These are phyloP conservation scores for Pipistrellus pygmaeus DNA, from an alignment of 2,797 vertebrate genomes.

Conservation along the genomic window DNA sequence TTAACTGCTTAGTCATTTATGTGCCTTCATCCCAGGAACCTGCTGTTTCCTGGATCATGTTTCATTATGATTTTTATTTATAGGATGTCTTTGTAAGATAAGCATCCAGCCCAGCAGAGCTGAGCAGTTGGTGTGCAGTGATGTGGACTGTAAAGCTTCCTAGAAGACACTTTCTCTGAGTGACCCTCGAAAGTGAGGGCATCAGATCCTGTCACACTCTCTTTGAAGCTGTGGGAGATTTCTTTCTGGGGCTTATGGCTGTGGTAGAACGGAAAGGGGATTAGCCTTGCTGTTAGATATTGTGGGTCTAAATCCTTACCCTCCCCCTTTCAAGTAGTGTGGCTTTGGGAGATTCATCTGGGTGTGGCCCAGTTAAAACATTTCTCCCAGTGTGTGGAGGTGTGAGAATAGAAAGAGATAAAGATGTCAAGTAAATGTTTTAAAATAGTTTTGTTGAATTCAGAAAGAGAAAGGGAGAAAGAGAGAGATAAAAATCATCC, in stretches of 20 bases:
- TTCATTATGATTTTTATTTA: constrained; percentile 65
- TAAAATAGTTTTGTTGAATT: too few relatives aligned
- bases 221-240: background rate
- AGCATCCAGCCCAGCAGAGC: background rate
- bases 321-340: rapidly evolving
- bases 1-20: constrained; percentile 52
- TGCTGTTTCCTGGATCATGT: constrained; percentile 60
- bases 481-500: too few relatives aligned
- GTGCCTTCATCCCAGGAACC: constrained; percentile 25
- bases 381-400: background rate
- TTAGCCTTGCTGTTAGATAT: background rate
- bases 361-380: background rate
- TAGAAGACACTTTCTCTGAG: background rate
- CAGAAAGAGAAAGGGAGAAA: too few relatives aligned
- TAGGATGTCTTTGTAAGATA: constrained; percentile 23
- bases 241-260: background rate
- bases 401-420: background rate
- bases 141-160: background rate
- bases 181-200: background rate
- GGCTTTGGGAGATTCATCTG: background rate
- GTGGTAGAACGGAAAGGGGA: background rate
- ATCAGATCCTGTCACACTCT: too few relatives aligned
- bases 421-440: background rate
- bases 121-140: background rate
- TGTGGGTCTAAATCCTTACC: background rate